Evolutionary conservation across 2,797 vertebrate species (phyloP), one percentile per base, ranked within the genome.

Genomic region (Passerculus sandwichensis): DNA sequence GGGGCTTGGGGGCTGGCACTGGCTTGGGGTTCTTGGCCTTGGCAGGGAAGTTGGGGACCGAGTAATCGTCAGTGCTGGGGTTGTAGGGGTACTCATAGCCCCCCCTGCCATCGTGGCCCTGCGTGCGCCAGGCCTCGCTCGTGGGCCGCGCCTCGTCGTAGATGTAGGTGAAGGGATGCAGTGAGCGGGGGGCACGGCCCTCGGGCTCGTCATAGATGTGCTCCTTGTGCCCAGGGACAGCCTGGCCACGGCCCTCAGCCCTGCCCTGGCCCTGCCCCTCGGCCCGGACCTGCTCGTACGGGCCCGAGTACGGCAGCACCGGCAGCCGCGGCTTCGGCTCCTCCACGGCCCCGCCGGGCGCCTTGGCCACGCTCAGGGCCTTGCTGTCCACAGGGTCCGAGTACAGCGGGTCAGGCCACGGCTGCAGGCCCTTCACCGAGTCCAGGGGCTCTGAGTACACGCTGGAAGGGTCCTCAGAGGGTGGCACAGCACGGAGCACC

Each of bases 201-300:
- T 99, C 99, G 0, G 99, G 99, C 85, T 99, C 99, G 2, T 99
- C 99, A 0, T 99, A 99, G 81, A 99, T 99, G 95, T 99, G 99
- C 61, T 99, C 99, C 34, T 47, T 87, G 7, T 3, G 44, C 34
- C 96, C 90, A 0, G 82, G 71, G n/a, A 1, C 12, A 20, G 56
- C 20, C 82, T 93, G 22, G 84, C 84, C 2, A 91, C 95, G 34
- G n/a, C 96, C 88, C 98, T 89, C 65, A 95, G 98, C 56, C 61
- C 72, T 12, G 40, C 38, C 67, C 79, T 62, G 23, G 29, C 15
- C 60, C 74, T 53, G 72, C 27, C 60, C 38, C 30, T 64, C 40
- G 4, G 61, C 21, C 61, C 64, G 44, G 23, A 10, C 59, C 59
- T 60, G 67, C 88, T 98, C 98, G 1, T 98, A 99, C 5, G 98